Percentiles rank a stretch among this genome's conserved stretches.
These are phyloP conservation scores for Diorhabda carinulata DNA, from an alignment of 1,140 invertebrate species.

Conservation along the genomic window DNA sequence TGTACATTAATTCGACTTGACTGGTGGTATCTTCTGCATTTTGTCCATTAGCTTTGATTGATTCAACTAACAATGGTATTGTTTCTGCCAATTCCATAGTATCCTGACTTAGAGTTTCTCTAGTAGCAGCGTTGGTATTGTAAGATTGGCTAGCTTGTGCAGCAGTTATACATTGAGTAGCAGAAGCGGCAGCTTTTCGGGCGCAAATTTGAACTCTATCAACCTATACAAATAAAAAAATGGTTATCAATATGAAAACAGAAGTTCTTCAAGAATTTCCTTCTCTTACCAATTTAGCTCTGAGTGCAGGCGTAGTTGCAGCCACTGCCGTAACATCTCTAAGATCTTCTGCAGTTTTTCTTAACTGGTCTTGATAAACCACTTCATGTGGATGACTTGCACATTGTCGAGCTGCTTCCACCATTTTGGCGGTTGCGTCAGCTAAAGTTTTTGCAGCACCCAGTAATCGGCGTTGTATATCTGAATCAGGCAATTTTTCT, in stretches of 20 bases:
- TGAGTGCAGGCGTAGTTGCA: constrained; percentile 69
- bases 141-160: constrained; percentile 66
- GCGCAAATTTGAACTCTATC: constrained; percentile 73
- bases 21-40: constrained; percentile 70
- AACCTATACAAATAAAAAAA: constrained; percentile 41
- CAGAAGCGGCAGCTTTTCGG: constrained; percentile 80
- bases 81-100: constrained; percentile 74
- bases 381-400: constrained; percentile 81
- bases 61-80: constrained; percentile 78
- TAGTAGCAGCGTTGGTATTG: constrained; percentile 64
- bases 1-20: constrained; percentile 80
- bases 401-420: constrained; percentile 92
- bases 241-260: background rate
- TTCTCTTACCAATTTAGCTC: constrained; percentile 62
- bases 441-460: constrained; percentile 91
- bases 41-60: constrained; percentile 68
- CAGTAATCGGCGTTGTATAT: constrained; percentile 82
- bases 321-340: constrained; percentile 82
- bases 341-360: constrained; percentile 86
- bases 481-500: constrained; percentile 80
- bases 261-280: background rate
- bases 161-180: constrained; percentile 85
- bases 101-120: constrained; percentile 70
- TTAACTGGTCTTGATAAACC: constrained; percentile 76
- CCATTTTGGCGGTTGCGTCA: constrained; percentile 93